Conservation (phyloP, 2,888 invertebrate genomes). For the Thalpophila matura region DNA sequence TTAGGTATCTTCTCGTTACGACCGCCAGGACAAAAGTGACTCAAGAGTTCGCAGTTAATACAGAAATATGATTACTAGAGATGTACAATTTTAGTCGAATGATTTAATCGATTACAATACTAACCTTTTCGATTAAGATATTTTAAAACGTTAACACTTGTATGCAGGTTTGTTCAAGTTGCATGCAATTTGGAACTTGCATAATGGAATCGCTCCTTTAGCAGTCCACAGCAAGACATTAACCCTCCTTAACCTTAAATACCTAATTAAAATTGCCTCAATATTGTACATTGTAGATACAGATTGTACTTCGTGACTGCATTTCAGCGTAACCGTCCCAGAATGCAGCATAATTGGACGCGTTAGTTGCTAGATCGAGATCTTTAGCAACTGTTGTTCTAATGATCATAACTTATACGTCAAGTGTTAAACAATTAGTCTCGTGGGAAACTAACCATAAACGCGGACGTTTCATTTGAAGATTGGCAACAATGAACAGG, state of each 20-base stretch:
- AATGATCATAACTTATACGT: conserved; percentile 11
- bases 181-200: too few species aligned
- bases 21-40: too few species aligned
- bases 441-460: conserved; percentile 49
- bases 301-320: conserved; percentile 29
- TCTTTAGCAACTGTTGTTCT: conserved; percentile 33
- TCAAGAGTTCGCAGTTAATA: too few species aligned
- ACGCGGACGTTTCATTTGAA: conserved; percentile 39
- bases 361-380: conserved; percentile 24
- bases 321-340: conserved; percentile 29
- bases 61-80: too few species aligned
- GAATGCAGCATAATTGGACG: conserved; percentile 47
- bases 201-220: too few species aligned
- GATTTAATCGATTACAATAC: too few species aligned
- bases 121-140: too few species aligned
- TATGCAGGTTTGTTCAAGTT: too few species aligned
- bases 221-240: too few species aligned
- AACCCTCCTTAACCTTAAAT: background rate
- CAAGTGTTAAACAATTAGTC: conserved; percentile 26
- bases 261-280: background rate
- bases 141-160: too few species aligned
- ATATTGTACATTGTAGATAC: conserved; percentile 1
- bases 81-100: too few species aligned
- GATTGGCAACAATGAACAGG: conserved; percentile 26
- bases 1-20: too few species aligned